Evolutionary conservation across 2,888 invertebrate genomes (phyloP), one percentile per base, ranked within the genome.

Genomic region (Pyralis farinalis): DNA sequence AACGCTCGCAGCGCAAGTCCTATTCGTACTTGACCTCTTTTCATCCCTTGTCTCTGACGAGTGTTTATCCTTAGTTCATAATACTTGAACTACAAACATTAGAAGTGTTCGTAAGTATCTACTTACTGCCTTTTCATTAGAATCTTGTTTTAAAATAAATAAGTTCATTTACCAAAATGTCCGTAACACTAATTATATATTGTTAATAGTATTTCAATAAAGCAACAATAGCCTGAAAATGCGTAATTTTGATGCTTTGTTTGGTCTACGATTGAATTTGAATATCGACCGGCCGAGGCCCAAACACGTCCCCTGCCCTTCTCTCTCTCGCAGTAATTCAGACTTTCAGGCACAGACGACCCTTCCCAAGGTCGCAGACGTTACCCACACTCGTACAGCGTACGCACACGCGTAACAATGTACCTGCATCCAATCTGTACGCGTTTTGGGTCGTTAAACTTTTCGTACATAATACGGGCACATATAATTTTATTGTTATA

Each of bases 321-420:
- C 55, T 49, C 5, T 5, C 3, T 25, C 55, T 49, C 39, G 44
- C 51, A 60, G 58, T 38, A 47, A 53, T 48, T 53, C 53, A 56
- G 46, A 59, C 53, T 66, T 76, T 70, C 77, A 74, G 76, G 71
- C 63, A 61, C 82, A 82, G 84, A 80, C 86, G 84, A 77, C 86
- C 86, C 74, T 76, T 52, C 34, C 43, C 81, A 87, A 86, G 87
- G 87, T 83, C 85, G 86, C 82, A 87, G 87, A 86, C 87, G 53
- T 46, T 31, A 61, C 66, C 45, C 56, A 58, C 66, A 68, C 73
- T 62, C 63, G 39, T 46, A 46, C 47, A 58, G 40, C 40, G 51
- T 57, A 71, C 76, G 68, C 70, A 67, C 61, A 53, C 40, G 45
- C 55, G 64, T 65, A 59, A 62, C 61, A 57, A 57, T 46, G 46